These are phyloP conservation scores for Clinocottus analis DNA, from an alignment of 2,113 vertebrate genomes.

Conservation along the genomic window DNA sequence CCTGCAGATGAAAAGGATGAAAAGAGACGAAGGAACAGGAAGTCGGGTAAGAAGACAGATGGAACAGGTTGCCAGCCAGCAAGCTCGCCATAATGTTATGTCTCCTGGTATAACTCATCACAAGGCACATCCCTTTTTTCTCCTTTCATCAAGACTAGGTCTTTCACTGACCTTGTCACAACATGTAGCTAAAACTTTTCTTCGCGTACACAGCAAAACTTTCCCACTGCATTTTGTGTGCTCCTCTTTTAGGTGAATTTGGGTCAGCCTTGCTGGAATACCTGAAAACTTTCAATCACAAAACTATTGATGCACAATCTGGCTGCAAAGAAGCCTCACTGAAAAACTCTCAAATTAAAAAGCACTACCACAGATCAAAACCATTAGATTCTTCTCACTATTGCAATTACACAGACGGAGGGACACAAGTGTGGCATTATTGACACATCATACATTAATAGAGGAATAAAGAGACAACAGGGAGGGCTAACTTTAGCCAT, in stretches of 20 bases:
- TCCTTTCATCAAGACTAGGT: conserved; percentile 12
- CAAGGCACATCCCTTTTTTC: conserved; percentile 19
- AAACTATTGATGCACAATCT: conserved; percentile 57
- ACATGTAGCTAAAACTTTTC: conserved; percentile 48
- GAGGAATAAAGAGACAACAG: not conserved
- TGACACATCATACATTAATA: not conserved
- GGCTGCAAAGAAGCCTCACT: conserved; percentile 23
- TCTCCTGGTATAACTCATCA: conserved; percentile 62
- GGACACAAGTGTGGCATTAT: not conserved
- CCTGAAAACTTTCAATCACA: conserved; percentile 43
- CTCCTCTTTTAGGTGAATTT: conserved; percentile 30
- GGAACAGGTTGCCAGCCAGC: conserved; percentile 58
- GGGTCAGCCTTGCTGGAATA: conserved; percentile 37
- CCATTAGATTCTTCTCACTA: conserved; percentile 20
- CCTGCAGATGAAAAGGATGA: conserved; percentile 51
- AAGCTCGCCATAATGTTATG: conserved; percentile 58
- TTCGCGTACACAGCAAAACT: conserved; percentile 43
- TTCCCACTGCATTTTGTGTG: conserved; percentile 29
- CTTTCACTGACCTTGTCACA: conserved; percentile 41
- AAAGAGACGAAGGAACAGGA: conserved; percentile 37
- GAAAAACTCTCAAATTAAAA: conserved; percentile 66
- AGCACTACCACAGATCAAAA: conserved; percentile 50
- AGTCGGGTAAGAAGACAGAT: conserved; percentile 57
- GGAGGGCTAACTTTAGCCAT: not conserved
- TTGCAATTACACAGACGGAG: conserved; percentile 26